Conservation (phyloP, 2,113 vertebrate species). For the Litocranius walleri region DNA sequence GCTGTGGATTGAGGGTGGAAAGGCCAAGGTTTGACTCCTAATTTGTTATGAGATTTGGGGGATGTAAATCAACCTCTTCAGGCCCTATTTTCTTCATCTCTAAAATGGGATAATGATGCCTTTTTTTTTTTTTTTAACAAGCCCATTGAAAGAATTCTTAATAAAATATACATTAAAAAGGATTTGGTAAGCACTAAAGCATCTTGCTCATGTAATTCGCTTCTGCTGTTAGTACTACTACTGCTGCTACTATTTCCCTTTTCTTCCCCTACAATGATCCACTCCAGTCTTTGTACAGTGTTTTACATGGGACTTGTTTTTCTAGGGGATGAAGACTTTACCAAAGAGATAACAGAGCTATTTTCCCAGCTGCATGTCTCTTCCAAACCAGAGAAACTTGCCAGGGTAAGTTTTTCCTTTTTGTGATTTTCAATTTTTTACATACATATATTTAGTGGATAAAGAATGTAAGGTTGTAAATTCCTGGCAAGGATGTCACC, state of each 20-base stretch:
- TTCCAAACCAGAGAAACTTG: conserved; percentile 85
- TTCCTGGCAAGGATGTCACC: neutral
- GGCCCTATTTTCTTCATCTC: neutral
- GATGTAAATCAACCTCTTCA: neutral
- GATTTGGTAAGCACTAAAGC: neutral
- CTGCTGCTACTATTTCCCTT: neutral
- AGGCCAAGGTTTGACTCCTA: neutral
- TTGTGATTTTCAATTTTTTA: conserved; percentile 15
- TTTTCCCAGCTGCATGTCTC: conserved; percentile 86
- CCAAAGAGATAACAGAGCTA: conserved; percentile 85
- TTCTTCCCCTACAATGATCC: neutral
- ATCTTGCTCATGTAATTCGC: neutral
- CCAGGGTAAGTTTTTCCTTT: conserved; percentile 81
- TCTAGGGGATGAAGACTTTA: conserved; percentile 89
- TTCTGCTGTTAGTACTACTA: neutral
- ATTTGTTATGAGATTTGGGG: neutral
- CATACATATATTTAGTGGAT: neutral
- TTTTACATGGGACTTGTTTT: conserved; percentile 56
- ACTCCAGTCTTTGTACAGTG: neutral
- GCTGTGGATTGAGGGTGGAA: neutral
- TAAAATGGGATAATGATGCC: neutral
- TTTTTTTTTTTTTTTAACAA: neutral
- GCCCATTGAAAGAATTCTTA: neutral
- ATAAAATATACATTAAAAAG: neutral
- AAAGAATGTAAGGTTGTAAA: neutral